These are phyloP conservation scores for Rhogogaster chlorosoma DNA, from an alignment of 2,888 invertebrate species.

Conservation along the genomic window DNA sequence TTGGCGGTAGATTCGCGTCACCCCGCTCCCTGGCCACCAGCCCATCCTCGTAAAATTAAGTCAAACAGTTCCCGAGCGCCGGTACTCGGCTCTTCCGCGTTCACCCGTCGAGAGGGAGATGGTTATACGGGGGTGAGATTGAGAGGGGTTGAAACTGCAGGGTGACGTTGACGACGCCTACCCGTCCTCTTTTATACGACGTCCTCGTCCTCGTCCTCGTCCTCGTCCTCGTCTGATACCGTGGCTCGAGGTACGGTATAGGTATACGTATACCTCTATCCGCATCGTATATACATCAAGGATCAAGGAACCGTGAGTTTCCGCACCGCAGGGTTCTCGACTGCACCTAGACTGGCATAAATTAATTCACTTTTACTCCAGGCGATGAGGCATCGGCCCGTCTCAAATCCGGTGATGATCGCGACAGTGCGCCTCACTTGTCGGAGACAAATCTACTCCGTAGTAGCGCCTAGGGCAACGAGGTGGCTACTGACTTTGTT, in stretches of 20 bases:
- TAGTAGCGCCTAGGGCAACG: constrained; percentile 38
- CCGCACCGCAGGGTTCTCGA: not conserved
- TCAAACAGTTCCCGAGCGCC: constrained; percentile 71
- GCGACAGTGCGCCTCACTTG: not conserved
- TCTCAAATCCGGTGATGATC: not conserved
- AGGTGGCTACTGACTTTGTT: constrained; percentile 30
- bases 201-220: not conserved
- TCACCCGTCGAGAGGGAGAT: constrained; percentile 64
- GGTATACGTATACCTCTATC: not conserved
- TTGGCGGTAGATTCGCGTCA: constrained; percentile 56
- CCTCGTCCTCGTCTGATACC: not conserved
- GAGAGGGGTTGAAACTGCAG: constrained; percentile 50
- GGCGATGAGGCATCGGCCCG: constrained; percentile 15
- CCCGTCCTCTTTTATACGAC: constrained; percentile 19
- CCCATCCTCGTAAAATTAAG: constrained; percentile 71
- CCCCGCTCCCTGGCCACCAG: constrained; percentile 52
- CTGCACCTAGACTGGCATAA: not conserved
- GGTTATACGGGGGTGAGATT: constrained; percentile 39
- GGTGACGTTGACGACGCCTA: constrained; percentile 52
- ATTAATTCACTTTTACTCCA: constrained; percentile 31
- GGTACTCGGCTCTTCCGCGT: constrained; percentile 56
- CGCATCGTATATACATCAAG: not conserved
- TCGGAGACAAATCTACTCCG: constrained; percentile 26
- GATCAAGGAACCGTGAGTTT: not conserved
- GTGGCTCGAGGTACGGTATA: not conserved